These are phyloP conservation scores for Nomada flava DNA, from an alignment of 2,888 invertebrate genomes.

Conservation along the genomic window DNA sequence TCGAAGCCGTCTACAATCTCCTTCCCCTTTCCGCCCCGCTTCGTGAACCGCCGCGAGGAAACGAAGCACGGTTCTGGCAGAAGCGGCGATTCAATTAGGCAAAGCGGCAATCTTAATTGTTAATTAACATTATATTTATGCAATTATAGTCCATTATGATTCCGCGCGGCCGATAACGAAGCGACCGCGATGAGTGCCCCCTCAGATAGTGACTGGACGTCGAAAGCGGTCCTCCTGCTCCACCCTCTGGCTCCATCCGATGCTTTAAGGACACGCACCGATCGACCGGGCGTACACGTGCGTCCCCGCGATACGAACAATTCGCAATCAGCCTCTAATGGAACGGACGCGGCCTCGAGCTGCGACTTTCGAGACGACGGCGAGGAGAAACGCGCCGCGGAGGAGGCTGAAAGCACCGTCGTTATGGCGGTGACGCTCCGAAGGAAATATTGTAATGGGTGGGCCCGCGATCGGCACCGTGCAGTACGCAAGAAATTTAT, in stretches of 20 bases:
- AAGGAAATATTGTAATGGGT: not conserved
- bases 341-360: conserved; percentile 8
- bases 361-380: not conserved
- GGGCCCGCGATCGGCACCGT: too few species aligned
- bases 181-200: conserved; percentile 70
- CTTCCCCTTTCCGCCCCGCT: not conserved
- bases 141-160: conserved; percentile 82
- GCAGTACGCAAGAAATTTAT: too few species aligned
- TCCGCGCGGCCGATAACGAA: conserved; percentile 74
- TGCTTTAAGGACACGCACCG: conserved; percentile 21
- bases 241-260: not conserved
- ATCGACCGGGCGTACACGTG: conserved; percentile 42
- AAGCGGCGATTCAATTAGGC: conserved; percentile 82
- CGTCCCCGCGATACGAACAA: conserved; percentile 42
- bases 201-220: conserved; percentile 63
- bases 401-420: too few species aligned
- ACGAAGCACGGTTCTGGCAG: conserved; percentile 41
- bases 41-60: conserved; percentile 1
- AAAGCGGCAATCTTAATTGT: conserved; percentile 80
- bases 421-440: not conserved
- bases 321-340: conserved; percentile 51
- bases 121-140: conserved; percentile 83
- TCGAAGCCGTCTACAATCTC: conserved; percentile 40
- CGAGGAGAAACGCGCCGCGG: not conserved
- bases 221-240: conserved; percentile 22